Base-by-base conservation (phyloP, 1,140 invertebrate genomes). In the Cotesia chilonis region DNA sequence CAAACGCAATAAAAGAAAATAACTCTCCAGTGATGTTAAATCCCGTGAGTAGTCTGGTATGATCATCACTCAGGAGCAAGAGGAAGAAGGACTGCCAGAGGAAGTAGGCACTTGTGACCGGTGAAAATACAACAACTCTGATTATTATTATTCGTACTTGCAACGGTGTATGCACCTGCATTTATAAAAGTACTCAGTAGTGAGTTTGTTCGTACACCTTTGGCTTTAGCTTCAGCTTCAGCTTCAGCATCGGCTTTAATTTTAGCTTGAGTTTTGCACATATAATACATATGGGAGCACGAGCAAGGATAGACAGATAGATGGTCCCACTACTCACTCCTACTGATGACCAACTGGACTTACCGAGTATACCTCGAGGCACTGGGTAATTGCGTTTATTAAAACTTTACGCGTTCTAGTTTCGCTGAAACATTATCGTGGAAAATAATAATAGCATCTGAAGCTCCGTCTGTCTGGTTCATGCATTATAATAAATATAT, bases 401-500 rank as follows among this genome's bases (percentile, higher is more conserved):
- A 77, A 77, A 77, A 77, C 74, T 74, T 77, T 77, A 77, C 74
- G 76, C 74, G 74, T 77, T 77, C 76, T 74, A 75, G 72, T 77
- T 77, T 61, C 70, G 71, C 55, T 52, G 47, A 52, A 68, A 20
- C 41, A 57, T 68, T 28, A 51, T 37, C 65, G 68, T 37, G 55
- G 12, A 59, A 61, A 51, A n/a, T 51, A n/a, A 28, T 51, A 68
- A 14, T 68, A 47, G 6, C 41, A 47, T 9, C 41, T 10, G 41
- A 47, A 47, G 6, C 5, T 9, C 41, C 10, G 41, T 47, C 41
- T 14, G 54, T 57, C n/a, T 12, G 7, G 51, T 52, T 10, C 3
- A 7, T 47, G 10, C 41, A 9, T 47, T 47, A 47, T 47, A 47
- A 47, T 47, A 47, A 6, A 47, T 10, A 47, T 47, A 47, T 47